Conservation (phyloP, 2,113 vertebrate species). For the Mystacornis crossleyi region DNA sequence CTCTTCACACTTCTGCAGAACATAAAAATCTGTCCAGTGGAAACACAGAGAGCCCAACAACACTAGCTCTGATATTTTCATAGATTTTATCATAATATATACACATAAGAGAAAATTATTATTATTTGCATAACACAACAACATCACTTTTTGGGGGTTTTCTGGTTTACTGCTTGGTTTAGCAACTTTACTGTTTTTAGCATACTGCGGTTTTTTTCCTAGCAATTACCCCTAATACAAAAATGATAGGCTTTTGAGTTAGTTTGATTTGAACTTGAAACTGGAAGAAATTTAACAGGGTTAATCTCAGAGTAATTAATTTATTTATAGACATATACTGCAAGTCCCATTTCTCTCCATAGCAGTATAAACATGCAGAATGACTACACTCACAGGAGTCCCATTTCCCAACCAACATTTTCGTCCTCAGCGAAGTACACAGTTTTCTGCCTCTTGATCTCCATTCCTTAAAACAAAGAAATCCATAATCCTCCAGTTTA, state of each 20-base stretch:
- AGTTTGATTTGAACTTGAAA: background rate
- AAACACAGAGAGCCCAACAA: background rate
- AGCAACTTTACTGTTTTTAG: background rate
- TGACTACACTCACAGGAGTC: background rate
- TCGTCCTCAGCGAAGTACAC: background rate
- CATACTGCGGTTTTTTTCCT: background rate
- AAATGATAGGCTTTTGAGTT: background rate
- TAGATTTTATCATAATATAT: background rate
- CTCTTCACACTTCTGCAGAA: background rate
- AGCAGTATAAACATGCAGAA: background rate
- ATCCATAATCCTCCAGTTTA: background rate
- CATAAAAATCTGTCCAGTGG: background rate
- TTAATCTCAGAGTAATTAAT: background rate
- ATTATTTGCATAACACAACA: background rate
- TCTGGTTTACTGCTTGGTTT: background rate
- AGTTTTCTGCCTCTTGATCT: background rate
- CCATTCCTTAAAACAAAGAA: background rate
- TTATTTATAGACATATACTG: background rate
- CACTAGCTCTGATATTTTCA: background rate
- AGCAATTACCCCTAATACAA: background rate
- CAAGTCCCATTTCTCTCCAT: background rate
- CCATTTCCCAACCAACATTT: background rate
- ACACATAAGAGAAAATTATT: background rate
- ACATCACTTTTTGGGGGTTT: background rate
- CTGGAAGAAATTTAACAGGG: background rate